Base-by-base conservation (phyloP, 2,888 invertebrate genomes). In the Nipponacmea schrenckii region DNA sequence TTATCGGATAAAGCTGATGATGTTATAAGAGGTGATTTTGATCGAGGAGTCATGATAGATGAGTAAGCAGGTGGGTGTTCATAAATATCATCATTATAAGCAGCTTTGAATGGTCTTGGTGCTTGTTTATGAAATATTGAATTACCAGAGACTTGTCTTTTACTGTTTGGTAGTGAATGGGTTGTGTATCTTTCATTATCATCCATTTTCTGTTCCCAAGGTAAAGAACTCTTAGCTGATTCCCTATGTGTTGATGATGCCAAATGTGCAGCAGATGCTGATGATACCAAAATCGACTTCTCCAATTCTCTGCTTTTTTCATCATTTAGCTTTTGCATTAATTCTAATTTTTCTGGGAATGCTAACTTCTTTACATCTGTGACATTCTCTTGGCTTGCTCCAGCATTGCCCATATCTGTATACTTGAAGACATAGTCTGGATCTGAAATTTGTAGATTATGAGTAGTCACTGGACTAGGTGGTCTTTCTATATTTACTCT, bases 21-120 rank as follows among this genome's bases (percentile, higher is more conserved):
- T 24, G 24, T 24, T 56, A 14, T 24, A 20, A 24, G 20, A 15
- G 20, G 20, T 56, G 24, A 14, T 56, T 56, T 56, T 56, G 56
- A 20, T 24, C 24, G 20, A 14, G 24, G 14, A 24, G 20, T 24
- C 56, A 56, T 56, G 10, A 56, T 24, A 24, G 56, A 56, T 10
- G 56, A 56, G 56, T 56, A 56, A 24, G 56, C 56, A 20, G 56
- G 56, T 56, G 56, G 56, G 24, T 56, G 56, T 56, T 20, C 24
- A 20, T 2, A 56, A 20, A 56, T 24, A 24, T 56, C 56, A 56
- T 56, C 24, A 24, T 56, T 24, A 12, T 10, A 12, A 2, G 24
- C 2, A 24, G 56, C 24, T 56, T 56, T 56, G 10, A 24, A 12
- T 56, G 56, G 20, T 20, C 20, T 24, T 24, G 56, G 20, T 20